Percentiles rank a stretch among this genome's conserved stretches.
phyloP scores from a whole-genome alignment of 2,888 invertebrate genomes.

The Mayetiola destructor region DNA sequence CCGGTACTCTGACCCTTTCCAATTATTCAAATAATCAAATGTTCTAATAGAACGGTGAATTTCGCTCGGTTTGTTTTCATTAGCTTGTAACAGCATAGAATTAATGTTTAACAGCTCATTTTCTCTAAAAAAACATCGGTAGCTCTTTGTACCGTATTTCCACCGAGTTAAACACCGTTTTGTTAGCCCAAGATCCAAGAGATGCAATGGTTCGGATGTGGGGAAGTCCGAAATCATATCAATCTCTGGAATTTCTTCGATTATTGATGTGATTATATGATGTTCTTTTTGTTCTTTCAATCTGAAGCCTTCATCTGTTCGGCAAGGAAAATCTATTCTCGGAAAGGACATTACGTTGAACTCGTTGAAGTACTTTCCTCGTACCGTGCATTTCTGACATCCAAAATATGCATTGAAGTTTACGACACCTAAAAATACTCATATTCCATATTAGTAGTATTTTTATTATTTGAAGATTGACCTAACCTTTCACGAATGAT shows the following conservation, averaged over 20 bases:
- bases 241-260: neutral
- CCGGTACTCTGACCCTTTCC: too few relatives aligned
- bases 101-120: neutral
- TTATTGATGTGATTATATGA: neutral
- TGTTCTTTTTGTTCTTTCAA: neutral
- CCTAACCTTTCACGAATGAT: neutral
- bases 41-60: too few relatives aligned
- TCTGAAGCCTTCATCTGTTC: neutral
- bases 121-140: neutral
- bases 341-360: neutral
- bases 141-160: neutral
- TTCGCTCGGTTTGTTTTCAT: neutral
- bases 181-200: neutral
- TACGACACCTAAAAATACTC: neutral
- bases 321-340: neutral
- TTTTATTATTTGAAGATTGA: too few relatives aligned
- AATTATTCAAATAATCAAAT: too few relatives aligned
- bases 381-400: neutral
- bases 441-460: too few relatives aligned
- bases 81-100: neutral
- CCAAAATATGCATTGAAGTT: neutral
- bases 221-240: neutral
- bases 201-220: neutral
- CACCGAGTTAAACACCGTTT: too few relatives aligned
- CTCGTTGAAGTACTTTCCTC: neutral